Evolutionary conservation across 2,113 vertebrate genomes (phyloP).

Genomic region (Anhinga rufa): DNA sequence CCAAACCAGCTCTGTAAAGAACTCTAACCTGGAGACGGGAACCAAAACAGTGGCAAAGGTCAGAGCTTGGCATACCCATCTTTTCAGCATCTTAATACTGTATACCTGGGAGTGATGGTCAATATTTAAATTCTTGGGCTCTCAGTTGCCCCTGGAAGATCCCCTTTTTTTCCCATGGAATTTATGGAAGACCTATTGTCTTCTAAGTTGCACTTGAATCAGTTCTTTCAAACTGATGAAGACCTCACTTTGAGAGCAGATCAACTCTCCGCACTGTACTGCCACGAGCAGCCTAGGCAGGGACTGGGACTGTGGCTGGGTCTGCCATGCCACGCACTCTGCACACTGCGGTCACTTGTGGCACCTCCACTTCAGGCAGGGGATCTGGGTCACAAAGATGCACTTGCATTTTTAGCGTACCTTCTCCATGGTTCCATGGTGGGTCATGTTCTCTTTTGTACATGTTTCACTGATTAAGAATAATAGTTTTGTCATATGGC

Average conservation of each 20-base stretch:
- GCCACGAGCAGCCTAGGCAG: not conserved
- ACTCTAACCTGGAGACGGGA: not conserved
- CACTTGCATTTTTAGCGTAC: not conserved
- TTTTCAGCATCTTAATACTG: not conserved
- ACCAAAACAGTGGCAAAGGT: not conserved
- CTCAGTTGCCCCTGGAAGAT: not conserved
- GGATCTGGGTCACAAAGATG: not conserved
- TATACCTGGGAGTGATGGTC: too few species aligned
- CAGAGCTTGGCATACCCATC: not conserved
- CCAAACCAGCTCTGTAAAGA: not conserved
- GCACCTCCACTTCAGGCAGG: not conserved
- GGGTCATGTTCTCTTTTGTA: not conserved
- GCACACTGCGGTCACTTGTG: fast-evolving
- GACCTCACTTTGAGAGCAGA: not conserved
- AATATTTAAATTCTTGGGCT: not conserved
- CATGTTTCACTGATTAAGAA: not conserved
- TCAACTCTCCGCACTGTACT: not conserved
- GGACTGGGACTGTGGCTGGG: fast-evolving
- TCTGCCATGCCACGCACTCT: fast-evolving
- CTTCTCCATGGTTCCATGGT: not conserved
- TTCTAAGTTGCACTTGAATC: not conserved
- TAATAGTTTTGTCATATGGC: fast-evolving
- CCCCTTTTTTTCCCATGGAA: not conserved
- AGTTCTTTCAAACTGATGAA: not conserved
- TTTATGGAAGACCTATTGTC: fast-evolving